These are phyloP conservation scores for Drosophila seguyi DNA, from an alignment of 1,140 invertebrate species.

Conservation along the genomic window DNA sequence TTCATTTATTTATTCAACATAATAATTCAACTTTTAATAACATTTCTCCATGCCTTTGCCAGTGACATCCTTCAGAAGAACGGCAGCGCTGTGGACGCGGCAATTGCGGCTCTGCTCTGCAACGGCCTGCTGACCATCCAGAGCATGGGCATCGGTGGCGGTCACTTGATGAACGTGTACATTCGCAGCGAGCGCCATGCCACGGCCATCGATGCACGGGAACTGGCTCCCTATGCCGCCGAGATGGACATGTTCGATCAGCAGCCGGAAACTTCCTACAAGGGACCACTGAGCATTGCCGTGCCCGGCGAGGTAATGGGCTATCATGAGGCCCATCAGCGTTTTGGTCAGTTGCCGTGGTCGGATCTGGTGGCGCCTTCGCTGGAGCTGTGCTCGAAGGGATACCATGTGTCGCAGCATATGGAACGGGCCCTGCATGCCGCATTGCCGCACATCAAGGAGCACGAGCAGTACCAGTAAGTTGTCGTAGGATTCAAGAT, in stretches of 20 bases:
- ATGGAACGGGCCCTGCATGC: conserved; percentile 86
- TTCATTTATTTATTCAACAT: no score
- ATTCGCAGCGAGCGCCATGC: conserved; percentile 87
- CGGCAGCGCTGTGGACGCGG: conserved; percentile 95
- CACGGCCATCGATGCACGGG: conserved; percentile 92
- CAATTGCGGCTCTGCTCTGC: conserved; percentile 93
- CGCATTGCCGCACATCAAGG: conserved; percentile 49
- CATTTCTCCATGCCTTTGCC: neutral
- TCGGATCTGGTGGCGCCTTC: conserved; percentile 91
- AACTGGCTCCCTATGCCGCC: conserved; percentile 90
- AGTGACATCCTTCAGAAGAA: conserved; percentile 91
- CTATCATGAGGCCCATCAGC: conserved; percentile 93
- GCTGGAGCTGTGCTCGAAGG: conserved; percentile 91
- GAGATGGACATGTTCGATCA: conserved; percentile 89
- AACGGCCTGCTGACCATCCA: conserved; percentile 94
- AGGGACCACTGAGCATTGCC: conserved; percentile 91
- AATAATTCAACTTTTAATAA: no score
- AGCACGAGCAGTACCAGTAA: conserved; percentile 51
- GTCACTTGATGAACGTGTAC: conserved; percentile 94
- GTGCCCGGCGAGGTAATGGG: conserved; percentile 97
- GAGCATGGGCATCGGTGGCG: conserved; percentile 95
- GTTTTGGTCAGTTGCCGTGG: conserved; percentile 94
- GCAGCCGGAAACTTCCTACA: conserved; percentile 79
- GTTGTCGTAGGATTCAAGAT: neutral
- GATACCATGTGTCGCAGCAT: conserved; percentile 90